Base-by-base conservation (phyloP, 2,113 vertebrate genomes). In the Pedetes capensis region DNA sequence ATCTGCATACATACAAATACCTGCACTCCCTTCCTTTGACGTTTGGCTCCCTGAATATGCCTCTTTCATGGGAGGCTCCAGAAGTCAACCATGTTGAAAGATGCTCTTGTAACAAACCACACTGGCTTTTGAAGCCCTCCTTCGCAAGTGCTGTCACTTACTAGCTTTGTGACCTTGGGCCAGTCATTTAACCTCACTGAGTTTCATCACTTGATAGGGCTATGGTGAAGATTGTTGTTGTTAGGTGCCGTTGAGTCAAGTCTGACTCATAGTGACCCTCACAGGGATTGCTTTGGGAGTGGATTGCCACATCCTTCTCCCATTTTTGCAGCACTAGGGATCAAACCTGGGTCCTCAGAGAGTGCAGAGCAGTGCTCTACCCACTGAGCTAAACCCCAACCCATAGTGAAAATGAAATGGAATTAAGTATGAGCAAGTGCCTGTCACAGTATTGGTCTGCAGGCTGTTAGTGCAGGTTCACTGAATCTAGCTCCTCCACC, bases 11-110 rank as follows among this genome's bases (percentile, higher is more conserved):
- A 34, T 37, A 63, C 81, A 57, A 91, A 81, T 81, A 81, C 81
- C 83, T 89, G 44, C 49, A 47, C 18, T 34, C 37, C 47, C 53
- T 80, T 39, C 32, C 59, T 57, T 55, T 39, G 71, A 49, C 18
- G 37, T 66, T 74, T 74, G 87, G 39, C 66, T 92, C 95, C 76
- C 87, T 66, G 20, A 88, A 85, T 74, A 64, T 87, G 44, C 47
- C 63, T 88, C 66, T 76, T 82, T 96, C 34, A 8, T 44, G 9
- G 64, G 47, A 55, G 63, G 4, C 39, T 53, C 88, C 71, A 80
- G 57, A 91, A 96, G 89, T 59, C 42, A 80, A 79, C 78, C 71
- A 87, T 91, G 85, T 42, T 78, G 59, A 66, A 91, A 82, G 66
- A 47, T 32, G 37, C 29, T 49, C 47, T 84, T 53, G 64, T 34